These are phyloP conservation scores for Tenebrosternarchus preto DNA, from an alignment of 2,113 vertebrate genomes.

Conservation along the genomic window DNA sequence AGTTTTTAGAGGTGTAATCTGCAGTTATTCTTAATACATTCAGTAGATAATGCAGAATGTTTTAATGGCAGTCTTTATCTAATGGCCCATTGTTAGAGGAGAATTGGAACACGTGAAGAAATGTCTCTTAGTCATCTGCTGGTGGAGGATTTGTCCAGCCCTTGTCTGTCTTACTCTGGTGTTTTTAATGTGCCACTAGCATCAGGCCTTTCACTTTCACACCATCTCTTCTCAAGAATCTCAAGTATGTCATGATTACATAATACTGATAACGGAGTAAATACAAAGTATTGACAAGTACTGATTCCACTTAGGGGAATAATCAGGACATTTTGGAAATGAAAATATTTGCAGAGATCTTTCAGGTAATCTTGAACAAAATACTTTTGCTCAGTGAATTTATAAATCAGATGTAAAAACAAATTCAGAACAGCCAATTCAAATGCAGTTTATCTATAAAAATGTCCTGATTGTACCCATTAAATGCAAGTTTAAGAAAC, in stretches of 20 bases:
- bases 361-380: no score
- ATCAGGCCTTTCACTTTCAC: conserved; percentile 5
- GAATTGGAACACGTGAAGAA: neutral
- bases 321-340: neutral
- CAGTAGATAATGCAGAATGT: no score
- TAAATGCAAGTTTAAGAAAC: no score
- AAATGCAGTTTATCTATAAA: no score
- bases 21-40: no score
- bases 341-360: neutral
- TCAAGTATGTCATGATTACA: neutral
- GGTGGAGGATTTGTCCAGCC: conserved; percentile 37
- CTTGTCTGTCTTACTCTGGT: conserved; percentile 24
- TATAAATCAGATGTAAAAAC: no score
- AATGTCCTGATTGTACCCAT: no score
- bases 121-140: neutral
- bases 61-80: neutral
- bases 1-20: neutral
- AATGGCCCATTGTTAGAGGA: neutral
- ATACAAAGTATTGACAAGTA: neutral
- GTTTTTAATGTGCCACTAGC: conserved; percentile 25
- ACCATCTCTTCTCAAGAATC: neutral
- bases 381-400: no score
- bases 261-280: no score
- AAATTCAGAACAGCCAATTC: no score
- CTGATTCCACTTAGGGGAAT: neutral